These are phyloP conservation scores for Blennius ocellaris DNA, from an alignment of 2,113 vertebrate species.

Conservation along the genomic window DNA sequence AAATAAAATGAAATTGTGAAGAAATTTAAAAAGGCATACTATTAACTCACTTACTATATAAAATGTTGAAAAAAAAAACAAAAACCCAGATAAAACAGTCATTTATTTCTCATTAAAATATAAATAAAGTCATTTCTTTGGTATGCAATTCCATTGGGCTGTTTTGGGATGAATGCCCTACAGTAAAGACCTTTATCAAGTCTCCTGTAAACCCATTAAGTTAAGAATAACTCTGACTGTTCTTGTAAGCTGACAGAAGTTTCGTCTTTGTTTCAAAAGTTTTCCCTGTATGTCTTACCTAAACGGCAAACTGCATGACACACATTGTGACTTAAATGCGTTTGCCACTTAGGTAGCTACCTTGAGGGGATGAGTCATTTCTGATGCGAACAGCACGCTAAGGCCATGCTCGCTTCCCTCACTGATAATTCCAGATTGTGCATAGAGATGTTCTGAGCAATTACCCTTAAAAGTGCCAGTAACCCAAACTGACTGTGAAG, in stretches of 20 bases:
- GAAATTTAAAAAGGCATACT: too few species aligned
- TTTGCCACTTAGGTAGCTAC: slow-evolving; percentile 65
- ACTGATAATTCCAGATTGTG: slow-evolving; percentile 69
- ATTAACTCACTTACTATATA: slow-evolving; percentile 12
- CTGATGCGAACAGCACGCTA: slow-evolving; percentile 71
- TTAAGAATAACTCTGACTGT: slow-evolving; percentile 16
- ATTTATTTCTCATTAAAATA: slow-evolving; percentile 36
- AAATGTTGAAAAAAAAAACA: slow-evolving; percentile 20
- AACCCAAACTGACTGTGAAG: slow-evolving; percentile 74
- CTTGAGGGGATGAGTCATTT: slow-evolving; percentile 67
- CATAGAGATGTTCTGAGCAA: slow-evolving; percentile 72
- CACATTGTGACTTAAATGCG: slow-evolving; percentile 60
- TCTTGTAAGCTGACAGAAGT: slow-evolving; percentile 46
- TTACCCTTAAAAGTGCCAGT: slow-evolving; percentile 66
- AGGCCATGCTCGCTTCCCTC: slow-evolving; percentile 64
- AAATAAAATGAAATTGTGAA: neutral
- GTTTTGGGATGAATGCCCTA: slow-evolving; percentile 45
- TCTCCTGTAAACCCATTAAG: neutral
- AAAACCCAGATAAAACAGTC: slow-evolving; percentile 1
- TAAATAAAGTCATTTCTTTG: slow-evolving; percentile 32
- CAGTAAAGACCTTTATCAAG: slow-evolving; percentile 4
- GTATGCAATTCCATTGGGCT: slow-evolving; percentile 29
- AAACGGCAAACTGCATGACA: slow-evolving; percentile 45
- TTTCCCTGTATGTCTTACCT: slow-evolving; percentile 53
- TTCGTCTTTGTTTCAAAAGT: slow-evolving; percentile 49